A percentile compares a stretch with the other conserved stretches of the same genome.
These are phyloP conservation scores for Lymantria monacha DNA, from an alignment of 2,888 invertebrate genomes.

Conservation along the genomic window DNA sequence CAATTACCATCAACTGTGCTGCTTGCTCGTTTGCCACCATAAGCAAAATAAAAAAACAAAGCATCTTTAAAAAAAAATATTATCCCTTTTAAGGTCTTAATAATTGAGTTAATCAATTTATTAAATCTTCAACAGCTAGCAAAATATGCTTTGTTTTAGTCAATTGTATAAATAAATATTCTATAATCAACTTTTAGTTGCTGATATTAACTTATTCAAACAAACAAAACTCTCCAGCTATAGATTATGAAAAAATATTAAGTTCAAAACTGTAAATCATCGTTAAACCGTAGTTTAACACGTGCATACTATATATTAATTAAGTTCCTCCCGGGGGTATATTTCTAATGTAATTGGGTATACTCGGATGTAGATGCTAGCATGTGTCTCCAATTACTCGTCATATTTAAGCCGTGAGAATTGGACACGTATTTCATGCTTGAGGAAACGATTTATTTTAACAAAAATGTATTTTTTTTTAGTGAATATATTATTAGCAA, in stretches of 20 bases:
- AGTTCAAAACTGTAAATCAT: constrained; percentile 47
- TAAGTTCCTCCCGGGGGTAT: constrained; percentile 54
- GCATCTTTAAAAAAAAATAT: no score
- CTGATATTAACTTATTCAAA: no score
- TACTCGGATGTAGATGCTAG: constrained; percentile 30
- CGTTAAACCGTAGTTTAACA: constrained; percentile 48
- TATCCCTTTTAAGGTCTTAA: no score
- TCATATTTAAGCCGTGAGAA: constrained; percentile 55
- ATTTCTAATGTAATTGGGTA: constrained; percentile 63
- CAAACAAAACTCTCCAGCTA: not conserved
- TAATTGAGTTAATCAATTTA: no score
- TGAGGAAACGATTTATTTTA: constrained; percentile 13
- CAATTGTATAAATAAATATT: no score
- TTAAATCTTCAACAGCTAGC: no score
- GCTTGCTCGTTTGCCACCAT: no score
- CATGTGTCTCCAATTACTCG: constrained; percentile 65
- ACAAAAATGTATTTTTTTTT: not conserved
- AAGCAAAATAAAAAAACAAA: no score
- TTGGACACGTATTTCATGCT: constrained; percentile 23
- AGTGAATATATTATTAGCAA: not conserved
- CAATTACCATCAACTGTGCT: no score
- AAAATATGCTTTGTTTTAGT: no score
- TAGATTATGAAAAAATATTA: no score
- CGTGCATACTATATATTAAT: constrained; percentile 55
- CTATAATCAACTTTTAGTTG: no score